Base-by-base conservation (phyloP, 2,797 vertebrate genomes). In the Luscinia megarhynchos region DNA sequence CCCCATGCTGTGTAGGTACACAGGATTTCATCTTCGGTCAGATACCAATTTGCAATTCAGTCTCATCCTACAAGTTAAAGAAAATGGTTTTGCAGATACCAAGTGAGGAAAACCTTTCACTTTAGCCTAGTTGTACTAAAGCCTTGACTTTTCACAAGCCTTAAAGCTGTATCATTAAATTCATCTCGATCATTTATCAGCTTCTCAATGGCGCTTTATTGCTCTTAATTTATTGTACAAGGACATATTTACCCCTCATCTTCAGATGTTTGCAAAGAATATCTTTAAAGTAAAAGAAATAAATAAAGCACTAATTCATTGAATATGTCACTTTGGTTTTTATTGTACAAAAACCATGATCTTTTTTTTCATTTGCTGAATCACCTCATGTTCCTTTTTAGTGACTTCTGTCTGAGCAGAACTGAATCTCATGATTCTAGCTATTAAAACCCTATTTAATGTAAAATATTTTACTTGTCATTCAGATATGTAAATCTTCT, bases 401-500 rank as follows among this genome's bases (percentile, higher is more conserved):
- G 88, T 93, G 96, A 97, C 95, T 97, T 96, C 58, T 96, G 86
- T 97, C 97, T 95, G 95, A 97, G 95, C 95, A 98, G 97, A 98
- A 95, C 93, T 95, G 96, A 98, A 76, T 97, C 95, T 98, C 97
- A 95, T 94, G 96, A 94, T 97, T 96, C 96, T 97, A 97, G 96
- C 94, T 97, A 97, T 98, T 97, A 97, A 97, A 97, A 97, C 94
- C 96, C 97, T 98, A 98, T 98, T 98, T 98, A 98, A 98, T 98
- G 98, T 98, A 98, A 98, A 97, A 98, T 98, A 98, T 96, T 98
- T 98, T 97, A 96, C 96, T 80, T 97, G 93, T 97, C 97, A 97
- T 98, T 97, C 97, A 98, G 97, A 98, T 98, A 98, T 98, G 97
- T 98, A 98, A 98, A 98, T 98, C 98, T 97, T 96, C 94, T 97